These are phyloP conservation scores for Tor tambroides DNA, from an alignment of 2,113 vertebrate species.

Conservation along the genomic window DNA sequence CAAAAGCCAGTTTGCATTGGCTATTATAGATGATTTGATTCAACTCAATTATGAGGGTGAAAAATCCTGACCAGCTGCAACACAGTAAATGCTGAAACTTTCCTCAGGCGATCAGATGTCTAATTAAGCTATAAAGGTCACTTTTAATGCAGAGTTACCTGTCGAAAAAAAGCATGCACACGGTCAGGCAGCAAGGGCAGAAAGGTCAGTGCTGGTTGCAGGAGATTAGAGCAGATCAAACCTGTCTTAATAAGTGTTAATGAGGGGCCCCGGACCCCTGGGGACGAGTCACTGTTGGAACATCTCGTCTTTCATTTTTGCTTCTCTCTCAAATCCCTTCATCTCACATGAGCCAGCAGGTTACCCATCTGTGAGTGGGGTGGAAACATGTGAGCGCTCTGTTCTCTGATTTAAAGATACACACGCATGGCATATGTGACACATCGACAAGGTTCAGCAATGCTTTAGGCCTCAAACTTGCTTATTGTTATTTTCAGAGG, in stretches of 20 bases:
- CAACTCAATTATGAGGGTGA: not conserved
- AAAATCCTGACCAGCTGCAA: not conserved
- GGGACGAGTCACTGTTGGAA: conserved; percentile 55
- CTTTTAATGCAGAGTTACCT: conserved; percentile 13
- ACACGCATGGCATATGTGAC: not conserved
- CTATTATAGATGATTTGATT: conserved; percentile 22
- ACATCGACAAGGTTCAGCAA: not conserved
- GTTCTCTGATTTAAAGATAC: conserved; percentile 39
- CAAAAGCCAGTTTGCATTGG: conserved; percentile 30
- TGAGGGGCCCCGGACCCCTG: conserved; percentile 69
- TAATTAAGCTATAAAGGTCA: conserved; percentile 20
- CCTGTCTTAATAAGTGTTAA: conserved; percentile 78
- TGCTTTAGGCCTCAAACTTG: conserved; percentile 13
- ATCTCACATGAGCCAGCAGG: conserved; percentile 46
- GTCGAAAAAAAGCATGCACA: conserved; percentile 2
- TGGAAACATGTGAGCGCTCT: conserved; percentile 40
- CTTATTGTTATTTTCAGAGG: not conserved
- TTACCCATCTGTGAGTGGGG: conserved; percentile 14
- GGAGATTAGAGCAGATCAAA: conserved; percentile 79
- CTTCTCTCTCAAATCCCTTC: conserved; percentile 33
- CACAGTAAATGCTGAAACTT: not conserved
- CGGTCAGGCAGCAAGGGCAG: conserved; percentile 19
- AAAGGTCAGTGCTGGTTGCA: conserved; percentile 63
- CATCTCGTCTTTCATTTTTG: conserved; percentile 57
- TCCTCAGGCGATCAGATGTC: not conserved